Evolutionary conservation across 1,140 invertebrate species (phyloP).

Genomic region (Brachionus angularis): DNA sequence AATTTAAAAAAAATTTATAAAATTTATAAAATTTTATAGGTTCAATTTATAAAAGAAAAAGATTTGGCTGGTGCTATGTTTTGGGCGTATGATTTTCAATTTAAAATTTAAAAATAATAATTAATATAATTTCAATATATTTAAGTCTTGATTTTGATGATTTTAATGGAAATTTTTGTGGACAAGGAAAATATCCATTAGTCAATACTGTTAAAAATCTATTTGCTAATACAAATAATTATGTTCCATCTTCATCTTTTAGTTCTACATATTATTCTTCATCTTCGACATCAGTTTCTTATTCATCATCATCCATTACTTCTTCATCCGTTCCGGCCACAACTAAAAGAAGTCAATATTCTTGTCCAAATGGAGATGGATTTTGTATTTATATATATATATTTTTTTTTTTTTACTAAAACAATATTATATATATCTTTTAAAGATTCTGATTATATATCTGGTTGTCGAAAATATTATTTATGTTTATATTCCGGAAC

Average conservation of each 20-base stretch:
- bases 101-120: not conserved
- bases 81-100: constrained; percentile 68
- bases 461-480: not conserved
- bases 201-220: constrained; percentile 12
- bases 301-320: not conserved
- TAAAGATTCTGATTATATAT: not conserved
- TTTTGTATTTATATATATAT: not conserved
- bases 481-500: not conserved
- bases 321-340: not conserved
- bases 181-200: constrained; percentile 44
- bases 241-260: no score
- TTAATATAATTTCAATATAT: not conserved
- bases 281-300: not conserved
- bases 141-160: constrained; percentile 46
- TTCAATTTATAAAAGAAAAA: constrained; percentile 64
- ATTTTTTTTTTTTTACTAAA: not conserved
- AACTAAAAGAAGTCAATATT: not conserved
- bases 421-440: not conserved
- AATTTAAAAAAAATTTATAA: not conserved
- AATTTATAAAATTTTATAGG: constrained; percentile 57
- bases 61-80: constrained; percentile 43
- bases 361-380: constrained; percentile 3
- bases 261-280: no score
- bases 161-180: constrained; percentile 35
- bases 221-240: not conserved